A percentile compares a stretch with the other conserved stretches of the same genome.
phyloP scores from a whole-genome alignment of 1,140 invertebrate species.

The Drosophila takahashii region DNA sequence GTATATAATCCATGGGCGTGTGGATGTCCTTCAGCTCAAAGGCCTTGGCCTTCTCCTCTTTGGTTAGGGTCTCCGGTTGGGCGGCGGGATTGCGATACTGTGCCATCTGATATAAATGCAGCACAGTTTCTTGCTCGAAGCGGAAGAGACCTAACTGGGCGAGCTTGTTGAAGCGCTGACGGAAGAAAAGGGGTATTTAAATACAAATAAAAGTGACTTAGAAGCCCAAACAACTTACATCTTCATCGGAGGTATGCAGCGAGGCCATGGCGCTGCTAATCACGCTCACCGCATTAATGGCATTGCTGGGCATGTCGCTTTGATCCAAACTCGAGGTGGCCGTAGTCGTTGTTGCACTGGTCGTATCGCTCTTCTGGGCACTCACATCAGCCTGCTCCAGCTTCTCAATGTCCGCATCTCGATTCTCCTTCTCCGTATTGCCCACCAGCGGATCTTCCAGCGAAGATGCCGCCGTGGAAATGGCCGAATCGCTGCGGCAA shows the following conservation, averaged over 20 bases:
- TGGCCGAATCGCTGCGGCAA: conserved; percentile 38
- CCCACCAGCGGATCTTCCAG: conserved; percentile 57
- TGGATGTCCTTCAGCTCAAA: conserved; percentile 85
- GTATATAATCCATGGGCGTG: conserved; percentile 79
- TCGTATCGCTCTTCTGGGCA: conserved; percentile 64
- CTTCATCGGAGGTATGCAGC: conserved; percentile 72
- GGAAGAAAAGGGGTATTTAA: not conserved
- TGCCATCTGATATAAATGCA: conserved; percentile 81
- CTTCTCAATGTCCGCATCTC: conserved; percentile 75
- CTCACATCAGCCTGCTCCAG: conserved; percentile 45
- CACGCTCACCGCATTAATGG: conserved; percentile 79
- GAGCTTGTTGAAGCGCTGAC: conserved; percentile 86
- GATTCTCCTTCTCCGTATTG: conserved; percentile 77
- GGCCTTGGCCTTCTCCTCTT: conserved; percentile 86
- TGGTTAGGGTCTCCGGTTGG: conserved; percentile 67
- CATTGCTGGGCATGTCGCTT: conserved; percentile 72
- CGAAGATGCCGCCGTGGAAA: conserved; percentile 43
- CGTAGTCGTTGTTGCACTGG: conserved; percentile 68
- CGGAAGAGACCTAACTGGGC: conserved; percentile 86
- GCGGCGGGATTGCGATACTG: conserved; percentile 57
- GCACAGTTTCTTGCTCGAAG: conserved; percentile 85
- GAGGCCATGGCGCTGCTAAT: conserved; percentile 83
- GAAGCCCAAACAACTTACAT: conserved; percentile 40
- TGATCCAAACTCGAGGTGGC: conserved; percentile 65
- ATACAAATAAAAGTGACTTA: not conserved